Evolutionary conservation across 2,797 vertebrate genomes (phyloP), one percentile per base, ranked within the genome.

Genomic region (Anguilla anguilla): DNA sequence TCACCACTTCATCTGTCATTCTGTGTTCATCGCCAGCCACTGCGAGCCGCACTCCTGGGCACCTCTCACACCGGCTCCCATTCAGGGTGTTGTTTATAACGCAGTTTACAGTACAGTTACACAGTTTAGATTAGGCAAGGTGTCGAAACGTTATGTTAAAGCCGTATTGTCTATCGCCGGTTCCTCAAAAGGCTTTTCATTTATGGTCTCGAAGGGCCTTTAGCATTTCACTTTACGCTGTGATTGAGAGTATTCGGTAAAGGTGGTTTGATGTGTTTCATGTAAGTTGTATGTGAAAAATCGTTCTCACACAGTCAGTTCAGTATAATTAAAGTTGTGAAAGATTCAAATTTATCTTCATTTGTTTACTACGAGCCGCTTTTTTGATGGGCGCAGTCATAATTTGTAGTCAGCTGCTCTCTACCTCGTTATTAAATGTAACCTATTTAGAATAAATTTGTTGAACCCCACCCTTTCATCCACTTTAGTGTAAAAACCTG

Each of bases 401-500:
- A 91, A 87, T 88, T 84, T 88, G 89, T 92, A 93, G 91, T 92
- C 90, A 93, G 87, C 91, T 90, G 91, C 87, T 88, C 91, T 93
- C 87, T 92, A 89, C 90, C 92, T 86, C 84, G 64, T 87, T 59
- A 91, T 94, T 94, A 90, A 92, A 92, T 94, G 91, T 83, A 92
- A 94, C 94, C 92, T 89, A 91, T 61, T 61, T 61, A 19, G 4
- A 25, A 19, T 91, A 89, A 92, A 93, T 93, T 92, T 92, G 91
- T 88, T 79, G 92, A 55, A 82, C 86, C 87, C 88, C 91, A 89
- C 91, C 91, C 92, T 93, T 89, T 94, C 93, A 95, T 95, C 94
- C 94, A 93, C 93, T 94, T 94, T 88, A 91, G 91, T 90, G 95
- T 95, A 93, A 89, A 88, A 89, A 88, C 77, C 91, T 93, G 92